These are phyloP conservation scores for Gymnocheta viridis DNA, from an alignment of 2,888 invertebrate genomes.

Conservation along the genomic window DNA sequence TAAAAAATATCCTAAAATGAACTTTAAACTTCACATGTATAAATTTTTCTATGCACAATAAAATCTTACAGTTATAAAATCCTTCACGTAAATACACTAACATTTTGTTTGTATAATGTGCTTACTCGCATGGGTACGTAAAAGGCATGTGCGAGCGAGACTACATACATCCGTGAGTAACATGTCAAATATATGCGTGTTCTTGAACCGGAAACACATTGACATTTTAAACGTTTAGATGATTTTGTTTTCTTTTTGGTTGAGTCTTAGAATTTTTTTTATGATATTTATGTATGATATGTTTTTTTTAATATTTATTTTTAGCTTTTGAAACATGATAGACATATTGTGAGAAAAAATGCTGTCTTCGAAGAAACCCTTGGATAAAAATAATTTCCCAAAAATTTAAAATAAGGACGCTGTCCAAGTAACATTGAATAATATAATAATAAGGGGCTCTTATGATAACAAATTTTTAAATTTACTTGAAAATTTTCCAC, in stretches of 20 bases:
- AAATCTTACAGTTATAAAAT: not conserved
- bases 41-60: not conserved
- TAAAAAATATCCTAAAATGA: not conserved
- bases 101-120: not conserved
- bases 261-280: not conserved
- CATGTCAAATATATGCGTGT: not conserved
- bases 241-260: not conserved
- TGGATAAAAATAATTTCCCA: too few species aligned
- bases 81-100: not conserved
- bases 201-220: slow-evolving; percentile 19
- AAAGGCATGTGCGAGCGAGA: too few species aligned
- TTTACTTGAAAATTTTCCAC: too few species aligned
- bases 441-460: too few species aligned
- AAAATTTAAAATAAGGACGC: too few species aligned
- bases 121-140: too few species aligned
- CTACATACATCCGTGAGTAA: not conserved
- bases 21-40: not conserved
- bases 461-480: too few species aligned
- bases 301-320: not conserved
- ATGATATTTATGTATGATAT: not conserved
- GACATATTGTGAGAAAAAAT: not conserved
- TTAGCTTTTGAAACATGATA: not conserved
- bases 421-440: too few species aligned
- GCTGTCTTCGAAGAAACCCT: too few species aligned
- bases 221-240: slow-evolving; percentile 12